phyloP scores from a whole-genome alignment of 1,140 invertebrate species.

The Drosophila pandora region DNA sequence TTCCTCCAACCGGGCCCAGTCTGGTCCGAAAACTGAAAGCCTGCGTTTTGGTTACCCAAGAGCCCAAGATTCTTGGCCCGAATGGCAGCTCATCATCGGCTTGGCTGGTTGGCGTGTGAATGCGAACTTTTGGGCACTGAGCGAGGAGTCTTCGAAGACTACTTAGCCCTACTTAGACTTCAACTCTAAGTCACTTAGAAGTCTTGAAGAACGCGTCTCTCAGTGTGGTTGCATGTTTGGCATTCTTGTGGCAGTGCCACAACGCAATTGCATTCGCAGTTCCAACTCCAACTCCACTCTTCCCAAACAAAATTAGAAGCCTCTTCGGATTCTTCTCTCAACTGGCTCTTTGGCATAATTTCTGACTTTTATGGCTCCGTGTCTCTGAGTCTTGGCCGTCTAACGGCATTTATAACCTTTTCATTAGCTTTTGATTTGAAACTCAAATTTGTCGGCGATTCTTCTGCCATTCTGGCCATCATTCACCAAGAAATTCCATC shows the following conservation, averaged over 20 bases:
- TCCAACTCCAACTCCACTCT: not conserved
- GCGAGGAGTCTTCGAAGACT: not conserved
- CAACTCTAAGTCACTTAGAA: not conserved
- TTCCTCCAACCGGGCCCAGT: no score
- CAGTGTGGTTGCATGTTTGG: conserved; percentile 53
- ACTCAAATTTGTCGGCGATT: conserved; percentile 66
- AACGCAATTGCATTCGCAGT: conserved; percentile 4
- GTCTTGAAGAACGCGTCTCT: not conserved
- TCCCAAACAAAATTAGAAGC: conserved; percentile 58
- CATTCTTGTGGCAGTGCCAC: conserved; percentile 45
- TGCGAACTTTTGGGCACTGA: conserved; percentile 29
- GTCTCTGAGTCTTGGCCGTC: conserved; percentile 18
- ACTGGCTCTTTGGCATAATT: conserved; percentile 61
- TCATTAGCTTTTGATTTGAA: conserved; percentile 78
- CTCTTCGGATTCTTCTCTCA: conserved; percentile 6
- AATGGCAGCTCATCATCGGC: conserved; percentile 73
- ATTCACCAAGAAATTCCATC: conserved; percentile 6
- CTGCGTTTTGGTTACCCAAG: not conserved
- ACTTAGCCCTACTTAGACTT: no score
- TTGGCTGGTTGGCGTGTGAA: conserved; percentile 73
- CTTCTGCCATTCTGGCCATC: conserved; percentile 19
- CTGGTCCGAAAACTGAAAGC: not conserved
- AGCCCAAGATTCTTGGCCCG: conserved; percentile 14
- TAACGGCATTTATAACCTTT: conserved; percentile 78
- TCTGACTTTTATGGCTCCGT: conserved; percentile 43